Base-by-base conservation (phyloP, 53 echinoderm and acorn worm species). In the Arbacia lixula region DNA sequence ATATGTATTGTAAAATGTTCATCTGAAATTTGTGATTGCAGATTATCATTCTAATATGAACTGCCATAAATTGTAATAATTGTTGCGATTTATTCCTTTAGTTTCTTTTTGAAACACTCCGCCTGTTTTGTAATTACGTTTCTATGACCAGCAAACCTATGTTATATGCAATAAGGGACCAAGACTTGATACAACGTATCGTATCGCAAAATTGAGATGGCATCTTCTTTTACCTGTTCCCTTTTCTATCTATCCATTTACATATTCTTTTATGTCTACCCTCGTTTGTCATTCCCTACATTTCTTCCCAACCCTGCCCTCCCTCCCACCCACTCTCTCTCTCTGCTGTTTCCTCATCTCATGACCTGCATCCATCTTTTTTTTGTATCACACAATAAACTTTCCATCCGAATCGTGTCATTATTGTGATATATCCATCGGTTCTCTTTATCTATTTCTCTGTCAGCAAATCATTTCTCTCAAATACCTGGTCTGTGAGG, bases 91-190 rank as follows among this genome's bases (percentile, higher is more conserved):
- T n/a, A n/a, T n/a, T n/a, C n/a, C n/a, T n/a, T n/a, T n/a, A n/a
- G n/a, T n/a, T n/a, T n/a, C n/a, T n/a, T n/a, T n/a, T n/a, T n/a
- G n/a, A n/a, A n/a, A n/a, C n/a, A n/a, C n/a, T n/a, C n/a, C n/a
- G n/a, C n/a, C n/a, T n/a, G n/a, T n/a, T n/a, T n/a, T n/a, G n/a
- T n/a, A n/a, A n/a, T n/a, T n/a, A n/a, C n/a, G n/a, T n/a, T n/a
- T n/a, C n/a, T n/a, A n/a, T n/a, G n/a, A n/a, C n/a, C n/a, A n/a
- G n/a, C n/a, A n/a, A n/a, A n/a, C n/a, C n/a, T n/a, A n/a, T n/a
- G n/a, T n/a, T n/a, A 27, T 69, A 69, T 34, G 74, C 74, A 74
- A 74, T 74, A 74, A 31, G 74, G 74, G 74, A 74, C 52, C 74
- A 74, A 74, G 74, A 74, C 42, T 69, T 2, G 24, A 25, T 42